Base-by-base conservation (phyloP, 2,797 vertebrate species). In the Danio choprae region DNA sequence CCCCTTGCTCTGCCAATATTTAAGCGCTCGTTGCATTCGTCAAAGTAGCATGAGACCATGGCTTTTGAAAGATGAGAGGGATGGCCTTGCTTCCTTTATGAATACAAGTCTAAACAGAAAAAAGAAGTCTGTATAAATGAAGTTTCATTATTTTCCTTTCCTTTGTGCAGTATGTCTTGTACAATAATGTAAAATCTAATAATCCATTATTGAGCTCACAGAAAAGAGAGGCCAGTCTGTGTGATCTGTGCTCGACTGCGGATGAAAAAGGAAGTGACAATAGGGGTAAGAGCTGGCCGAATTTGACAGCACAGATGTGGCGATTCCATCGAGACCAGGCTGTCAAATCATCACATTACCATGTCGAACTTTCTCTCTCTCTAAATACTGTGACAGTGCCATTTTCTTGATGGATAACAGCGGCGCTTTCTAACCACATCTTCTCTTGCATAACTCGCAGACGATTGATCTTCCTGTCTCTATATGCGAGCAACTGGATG, bases 391-490 rank as follows among this genome's bases (percentile, higher is more conserved):
- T 89, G 75, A 59, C 81, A 44, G 58, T 82, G 65, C 85, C 59
- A 62, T 87, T 82, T 83, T 77, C 80, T 88, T 87, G 92, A 92
- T 92, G 90, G 90, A 92, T 91, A 91, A 87, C 87, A 84, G 84
- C 84, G 83, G 75, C 84, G 76, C 88, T 87, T 84, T 90, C 89
- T 91, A 90, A 92, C 69, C 64, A 15, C 82, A 64, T 90, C 85
- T 85, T 89, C 72, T 84, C 89, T 89, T 92, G 90, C 91, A 90
- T 92, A 91, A 90, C 87, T 87, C 86, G 43, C 62, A 4, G 75
- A 88, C 83, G 64, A 90, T 91, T 86, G 87, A 88, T 91, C 90
- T 89, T 87, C 81, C 74, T 16, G 64, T 84, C 86, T n/a, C 82
- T 87, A 86, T 56, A 22, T 60, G 83, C 81, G 70, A 84, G 85